phyloP scores from a whole-genome alignment of 2,888 invertebrate species.

The Elmis aenea region DNA sequence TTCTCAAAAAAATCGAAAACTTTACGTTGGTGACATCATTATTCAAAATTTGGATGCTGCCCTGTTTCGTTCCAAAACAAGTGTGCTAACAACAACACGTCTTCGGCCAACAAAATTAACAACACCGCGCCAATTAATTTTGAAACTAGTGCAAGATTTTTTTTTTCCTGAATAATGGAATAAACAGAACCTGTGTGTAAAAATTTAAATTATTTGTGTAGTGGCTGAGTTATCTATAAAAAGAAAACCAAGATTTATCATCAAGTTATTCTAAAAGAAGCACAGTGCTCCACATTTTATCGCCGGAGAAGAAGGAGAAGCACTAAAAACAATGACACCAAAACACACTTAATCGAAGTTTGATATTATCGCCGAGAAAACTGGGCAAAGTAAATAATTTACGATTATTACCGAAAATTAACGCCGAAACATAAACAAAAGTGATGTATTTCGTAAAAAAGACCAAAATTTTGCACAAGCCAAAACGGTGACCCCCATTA shows the following conservation, averaged over 20 bases:
- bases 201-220: too few relatives aligned
- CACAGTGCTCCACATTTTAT: constrained; percentile 11
- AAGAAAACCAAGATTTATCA: too few relatives aligned
- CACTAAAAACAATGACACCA: constrained; percentile 32
- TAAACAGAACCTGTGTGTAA: neutral
- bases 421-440: constrained; percentile 10
- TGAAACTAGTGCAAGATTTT: too few relatives aligned
- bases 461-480: constrained; percentile 28
- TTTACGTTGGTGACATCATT: too few relatives aligned
- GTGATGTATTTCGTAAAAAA: constrained; percentile 35
- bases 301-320: constrained; percentile 11
- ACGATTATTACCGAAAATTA: constrained; percentile 6
- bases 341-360: constrained; percentile 35
- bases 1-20: constrained; percentile 21
- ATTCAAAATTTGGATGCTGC: too few relatives aligned
- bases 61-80: too few relatives aligned
- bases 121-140: too few relatives aligned
- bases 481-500: constrained; percentile 30
- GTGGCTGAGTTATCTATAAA: too few relatives aligned
- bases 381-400: too few relatives aligned
- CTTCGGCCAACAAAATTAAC: too few relatives aligned
- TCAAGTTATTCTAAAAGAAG: too few relatives aligned
- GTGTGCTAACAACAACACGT: too few relatives aligned
- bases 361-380: constrained; percentile 16
- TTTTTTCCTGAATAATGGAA: neutral